phyloP scores from a whole-genome alignment of 2,888 invertebrate species.

The Drosophila ustulata region DNA sequence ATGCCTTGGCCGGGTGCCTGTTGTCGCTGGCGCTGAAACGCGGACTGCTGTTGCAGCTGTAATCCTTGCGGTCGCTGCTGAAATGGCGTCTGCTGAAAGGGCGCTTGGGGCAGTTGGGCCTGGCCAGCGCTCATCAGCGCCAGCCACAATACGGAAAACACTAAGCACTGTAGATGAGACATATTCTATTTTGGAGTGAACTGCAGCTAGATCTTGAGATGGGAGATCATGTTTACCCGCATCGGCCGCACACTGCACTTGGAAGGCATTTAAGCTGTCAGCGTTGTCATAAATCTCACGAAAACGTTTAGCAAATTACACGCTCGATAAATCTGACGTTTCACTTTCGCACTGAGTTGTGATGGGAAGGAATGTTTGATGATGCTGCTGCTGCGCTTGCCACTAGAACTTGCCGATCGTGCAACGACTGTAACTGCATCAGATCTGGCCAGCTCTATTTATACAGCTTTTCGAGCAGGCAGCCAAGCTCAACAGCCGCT shows the following conservation, averaged over 20 bases:
- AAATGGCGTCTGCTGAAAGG: slow-evolving; percentile 79
- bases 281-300: slow-evolving; percentile 69
- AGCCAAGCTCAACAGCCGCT: slow-evolving; percentile 18
- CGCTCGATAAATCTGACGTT: slow-evolving; percentile 77
- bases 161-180: slow-evolving; percentile 29
- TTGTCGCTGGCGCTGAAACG: slow-evolving; percentile 47
- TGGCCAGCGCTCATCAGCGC: slow-evolving; percentile 30
- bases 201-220: neutral
- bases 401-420: slow-evolving; percentile 59
- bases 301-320: slow-evolving; percentile 70
- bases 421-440: slow-evolving; percentile 77
- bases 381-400: slow-evolving; percentile 29
- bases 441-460: slow-evolving; percentile 60
- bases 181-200: neutral
- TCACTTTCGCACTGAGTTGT: slow-evolving; percentile 53
- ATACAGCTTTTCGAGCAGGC: slow-evolving; percentile 43
- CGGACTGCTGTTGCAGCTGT: slow-evolving; percentile 64
- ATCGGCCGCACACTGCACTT: slow-evolving; percentile 40
- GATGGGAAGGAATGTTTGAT: slow-evolving; percentile 15
- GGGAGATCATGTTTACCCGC: slow-evolving; percentile 47
- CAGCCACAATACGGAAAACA: slow-evolving; percentile 38
- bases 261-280: slow-evolving; percentile 68
- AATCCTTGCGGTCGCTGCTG: slow-evolving; percentile 74
- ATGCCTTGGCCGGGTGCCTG: slow-evolving; percentile 62
- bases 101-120: slow-evolving; percentile 62